phyloP scores from a whole-genome alignment of 2,888 invertebrate species.

The Belgica antarctica region DNA sequence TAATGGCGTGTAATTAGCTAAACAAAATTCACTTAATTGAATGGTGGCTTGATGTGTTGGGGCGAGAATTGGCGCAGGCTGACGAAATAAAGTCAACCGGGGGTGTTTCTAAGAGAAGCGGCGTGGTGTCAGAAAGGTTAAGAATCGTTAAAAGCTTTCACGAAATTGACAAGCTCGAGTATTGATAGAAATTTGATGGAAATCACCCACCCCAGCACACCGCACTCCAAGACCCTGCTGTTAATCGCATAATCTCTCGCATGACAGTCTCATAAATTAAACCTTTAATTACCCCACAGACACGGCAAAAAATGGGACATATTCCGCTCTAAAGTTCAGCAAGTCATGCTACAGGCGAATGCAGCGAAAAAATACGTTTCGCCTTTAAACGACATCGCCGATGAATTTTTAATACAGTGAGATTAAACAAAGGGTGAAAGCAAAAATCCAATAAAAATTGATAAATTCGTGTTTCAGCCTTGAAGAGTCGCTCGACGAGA shows the following conservation, averaged over 20 bases:
- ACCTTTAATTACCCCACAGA: constrained; percentile 55
- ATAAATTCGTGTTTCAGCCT: constrained; percentile 56
- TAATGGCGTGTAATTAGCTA: no score
- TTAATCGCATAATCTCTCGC: background rate
- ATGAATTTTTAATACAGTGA: constrained; percentile 65
- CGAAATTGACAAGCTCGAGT: no score
- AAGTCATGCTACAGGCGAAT: constrained; percentile 75
- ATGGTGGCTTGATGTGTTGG: no score
- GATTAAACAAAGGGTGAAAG: background rate
- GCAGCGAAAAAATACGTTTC: constrained; percentile 74
- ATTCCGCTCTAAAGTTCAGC: constrained; percentile 80
- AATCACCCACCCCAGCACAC: no score
- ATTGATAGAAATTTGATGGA: no score
- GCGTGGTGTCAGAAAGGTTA: no score
- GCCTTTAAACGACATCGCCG: constrained; percentile 70
- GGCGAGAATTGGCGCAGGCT: no score
- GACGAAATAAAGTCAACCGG: no score
- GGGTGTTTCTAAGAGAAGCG: no score
- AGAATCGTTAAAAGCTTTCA: no score
- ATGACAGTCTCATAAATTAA: background rate
- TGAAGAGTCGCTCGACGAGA: constrained; percentile 60
- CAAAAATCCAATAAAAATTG: constrained; percentile 14
- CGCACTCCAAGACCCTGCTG: no score
- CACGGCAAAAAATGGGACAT: constrained; percentile 85
- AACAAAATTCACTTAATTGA: no score